Evolutionary conservation across 2,888 invertebrate genomes (phyloP).

Genomic region (Spilosoma lubricipeda): DNA sequence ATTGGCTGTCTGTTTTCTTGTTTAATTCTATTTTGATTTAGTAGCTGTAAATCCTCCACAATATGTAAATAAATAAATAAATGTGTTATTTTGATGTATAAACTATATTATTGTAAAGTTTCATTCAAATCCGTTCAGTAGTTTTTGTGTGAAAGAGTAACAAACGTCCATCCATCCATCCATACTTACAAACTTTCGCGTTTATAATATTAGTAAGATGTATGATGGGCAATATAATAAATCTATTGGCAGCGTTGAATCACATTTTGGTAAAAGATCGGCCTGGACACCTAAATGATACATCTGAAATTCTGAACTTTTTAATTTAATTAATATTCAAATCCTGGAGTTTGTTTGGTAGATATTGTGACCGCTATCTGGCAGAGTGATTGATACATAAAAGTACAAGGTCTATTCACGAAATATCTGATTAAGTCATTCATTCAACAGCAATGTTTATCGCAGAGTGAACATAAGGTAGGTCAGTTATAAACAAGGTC

Average conservation of each 20-base stretch:
- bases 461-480: background rate
- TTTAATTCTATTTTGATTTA: no score
- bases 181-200: no score
- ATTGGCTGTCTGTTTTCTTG: no score
- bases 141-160: no score
- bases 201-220: no score
- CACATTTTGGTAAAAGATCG: background rate
- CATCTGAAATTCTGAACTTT: background rate
- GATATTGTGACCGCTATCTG: background rate
- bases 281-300: background rate
- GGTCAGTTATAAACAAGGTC: background rate
- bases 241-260: background rate
- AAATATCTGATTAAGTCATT: background rate
- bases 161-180: no score
- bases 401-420: no score
- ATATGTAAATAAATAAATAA: no score
- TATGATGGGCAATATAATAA: background rate
- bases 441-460: background rate
- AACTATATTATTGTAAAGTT: no score
- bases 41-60: no score
- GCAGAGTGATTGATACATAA: background rate
- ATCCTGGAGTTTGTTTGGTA: background rate
- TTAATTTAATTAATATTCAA: background rate
- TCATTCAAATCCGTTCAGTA: no score
- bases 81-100: no score